A percentile compares a stretch with the other conserved stretches of the same genome.
Evolutionary conservation across 1,140 invertebrate genomes (phyloP).

Genomic region (Vanessa atalanta): DNA sequence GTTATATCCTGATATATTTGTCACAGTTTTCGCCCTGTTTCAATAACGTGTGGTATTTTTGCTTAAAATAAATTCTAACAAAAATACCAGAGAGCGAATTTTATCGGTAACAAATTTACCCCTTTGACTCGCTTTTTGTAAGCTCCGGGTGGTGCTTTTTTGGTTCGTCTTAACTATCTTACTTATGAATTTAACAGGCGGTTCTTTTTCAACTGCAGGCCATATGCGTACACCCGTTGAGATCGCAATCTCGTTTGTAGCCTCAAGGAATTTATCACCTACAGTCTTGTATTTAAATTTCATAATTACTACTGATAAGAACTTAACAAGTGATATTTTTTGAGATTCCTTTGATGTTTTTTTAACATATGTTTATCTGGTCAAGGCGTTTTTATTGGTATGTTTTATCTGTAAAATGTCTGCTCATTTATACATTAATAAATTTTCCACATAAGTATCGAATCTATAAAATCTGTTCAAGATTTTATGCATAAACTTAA

Average conservation of each 20-base stretch:
- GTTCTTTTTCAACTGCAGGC: constrained; percentile 51
- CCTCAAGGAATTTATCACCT: constrained; percentile 43
- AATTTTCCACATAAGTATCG: no score
- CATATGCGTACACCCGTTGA: constrained; percentile 58
- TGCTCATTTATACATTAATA: no score
- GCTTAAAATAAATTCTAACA: constrained; percentile 11
- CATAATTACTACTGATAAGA: constrained; percentile 26
- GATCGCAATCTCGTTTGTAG: constrained; percentile 49
- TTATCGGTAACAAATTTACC: constrained; percentile 34
- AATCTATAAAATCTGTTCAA: no score
- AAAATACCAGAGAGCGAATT: constrained; percentile 19
- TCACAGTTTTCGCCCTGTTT: background rate
- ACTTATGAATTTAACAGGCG: constrained; percentile 41
- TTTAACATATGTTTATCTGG: constrained; percentile 9
- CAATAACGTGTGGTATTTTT: background rate
- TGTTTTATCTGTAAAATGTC: no score
- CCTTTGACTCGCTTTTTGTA: constrained; percentile 43
- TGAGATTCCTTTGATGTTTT: background rate
- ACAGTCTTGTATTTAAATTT: constrained; percentile 37
- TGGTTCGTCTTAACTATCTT: constrained; percentile 28
- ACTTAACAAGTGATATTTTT: background rate
- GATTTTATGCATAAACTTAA: no score
- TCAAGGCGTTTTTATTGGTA: no score
- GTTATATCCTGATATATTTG: no score
- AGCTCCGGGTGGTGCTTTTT: constrained; percentile 48